These are phyloP conservation scores for Eremobia ochroleuca DNA, from an alignment of 2,888 invertebrate genomes.

Conservation along the genomic window DNA sequence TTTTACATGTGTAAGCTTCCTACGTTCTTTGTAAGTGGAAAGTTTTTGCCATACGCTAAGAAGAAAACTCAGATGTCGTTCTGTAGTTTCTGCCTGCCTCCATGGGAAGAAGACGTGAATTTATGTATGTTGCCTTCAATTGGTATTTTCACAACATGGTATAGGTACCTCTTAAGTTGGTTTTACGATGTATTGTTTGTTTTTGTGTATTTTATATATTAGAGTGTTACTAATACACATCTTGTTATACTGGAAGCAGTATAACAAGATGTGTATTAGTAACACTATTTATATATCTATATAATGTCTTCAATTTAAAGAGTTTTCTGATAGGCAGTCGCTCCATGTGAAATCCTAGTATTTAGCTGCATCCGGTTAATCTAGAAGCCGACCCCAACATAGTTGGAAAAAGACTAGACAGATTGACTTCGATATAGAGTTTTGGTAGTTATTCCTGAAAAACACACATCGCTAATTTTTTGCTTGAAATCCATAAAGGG, in stretches of 20 bases:
- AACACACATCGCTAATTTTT: neutral
- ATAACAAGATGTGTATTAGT: no score
- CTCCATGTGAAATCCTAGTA: neutral
- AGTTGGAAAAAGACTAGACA: neutral
- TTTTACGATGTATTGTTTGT: neutral
- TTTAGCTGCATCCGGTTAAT: neutral
- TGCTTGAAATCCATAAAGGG: conserved; percentile 12
- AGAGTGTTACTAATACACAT: no score
- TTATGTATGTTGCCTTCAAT: neutral
- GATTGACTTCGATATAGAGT: neutral
- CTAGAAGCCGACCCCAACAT: neutral
- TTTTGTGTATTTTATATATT: neutral
- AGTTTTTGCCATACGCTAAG: no score
- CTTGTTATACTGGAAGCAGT: no score
- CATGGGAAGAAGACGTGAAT: neutral
- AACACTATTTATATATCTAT: neutral
- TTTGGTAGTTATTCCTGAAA: neutral
- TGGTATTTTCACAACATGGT: neutral
- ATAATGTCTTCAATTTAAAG: neutral
- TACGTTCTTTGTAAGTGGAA: no score
- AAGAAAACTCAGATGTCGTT: neutral
- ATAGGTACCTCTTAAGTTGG: neutral
- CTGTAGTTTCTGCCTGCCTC: neutral
- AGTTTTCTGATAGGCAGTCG: neutral
- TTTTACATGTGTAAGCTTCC: no score